Conservation (phyloP, 1,140 invertebrate genomes). For the Brachionus paranguensis region DNA sequence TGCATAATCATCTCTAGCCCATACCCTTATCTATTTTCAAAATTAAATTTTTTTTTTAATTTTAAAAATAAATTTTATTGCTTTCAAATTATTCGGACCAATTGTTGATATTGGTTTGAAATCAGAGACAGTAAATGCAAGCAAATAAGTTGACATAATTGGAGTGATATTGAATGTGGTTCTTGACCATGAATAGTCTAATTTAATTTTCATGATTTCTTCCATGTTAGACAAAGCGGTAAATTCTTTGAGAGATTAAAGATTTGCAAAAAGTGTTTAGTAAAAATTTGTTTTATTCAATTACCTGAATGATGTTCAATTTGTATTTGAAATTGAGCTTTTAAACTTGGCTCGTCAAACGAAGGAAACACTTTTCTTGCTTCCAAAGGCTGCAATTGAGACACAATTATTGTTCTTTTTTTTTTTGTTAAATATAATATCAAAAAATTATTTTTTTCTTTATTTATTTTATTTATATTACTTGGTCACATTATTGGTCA, state of each 20-base stretch:
- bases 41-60: background rate
- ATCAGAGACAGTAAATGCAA: constrained; percentile 56
- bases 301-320: constrained; percentile 38
- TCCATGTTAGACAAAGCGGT: constrained; percentile 36
- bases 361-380: constrained; percentile 46
- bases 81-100: constrained; percentile 44
- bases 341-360: constrained; percentile 47
- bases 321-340: constrained; percentile 44
- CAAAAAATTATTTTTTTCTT: background rate
- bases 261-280: too few species aligned
- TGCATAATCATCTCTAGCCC: constrained; percentile 49
- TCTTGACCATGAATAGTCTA: constrained; percentile 43
- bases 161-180: constrained; percentile 53
- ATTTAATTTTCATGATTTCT: background rate
- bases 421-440: background rate
- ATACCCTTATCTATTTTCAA: constrained; percentile 48
- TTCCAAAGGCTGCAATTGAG: constrained; percentile 46
- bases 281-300: background rate
- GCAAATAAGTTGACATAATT: constrained; percentile 57
- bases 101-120: constrained; percentile 45
- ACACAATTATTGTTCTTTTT: constrained; percentile 43
- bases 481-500: background rate
- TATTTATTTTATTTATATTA: background rate
- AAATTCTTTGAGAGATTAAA: background rate
- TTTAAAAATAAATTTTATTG: background rate